phyloP scores from a whole-genome alignment of 2,797 vertebrate species.

The Acipenser ruthenus region DNA sequence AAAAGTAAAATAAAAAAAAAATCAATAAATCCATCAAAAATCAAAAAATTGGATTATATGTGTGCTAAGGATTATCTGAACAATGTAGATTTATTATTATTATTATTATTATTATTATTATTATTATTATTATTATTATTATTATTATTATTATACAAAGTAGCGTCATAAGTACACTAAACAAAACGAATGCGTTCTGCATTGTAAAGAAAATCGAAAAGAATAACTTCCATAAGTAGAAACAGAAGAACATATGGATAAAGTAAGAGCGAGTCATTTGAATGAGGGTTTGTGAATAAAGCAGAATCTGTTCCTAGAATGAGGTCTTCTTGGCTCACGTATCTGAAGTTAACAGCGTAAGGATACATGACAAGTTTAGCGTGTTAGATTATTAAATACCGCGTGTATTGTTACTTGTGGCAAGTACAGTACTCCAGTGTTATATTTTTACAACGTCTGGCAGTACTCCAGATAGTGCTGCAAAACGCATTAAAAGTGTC shows the following conservation, averaged over 20 bases:
- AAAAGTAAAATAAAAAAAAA: too few species aligned
- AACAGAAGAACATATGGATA: conserved; percentile 4
- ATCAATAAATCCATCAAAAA: too few species aligned
- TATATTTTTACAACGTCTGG: background rate
- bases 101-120: too few species aligned
- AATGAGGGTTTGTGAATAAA: conserved; percentile 6
- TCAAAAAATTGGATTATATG: too few species aligned
- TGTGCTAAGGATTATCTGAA: too few species aligned
- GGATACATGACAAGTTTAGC: conserved; percentile 4
- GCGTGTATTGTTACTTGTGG: conserved; percentile 4
- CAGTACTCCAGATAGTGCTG: too few species aligned
- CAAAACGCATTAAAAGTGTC: too few species aligned
- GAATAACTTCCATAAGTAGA: conserved; percentile 2
- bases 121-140: too few species aligned
- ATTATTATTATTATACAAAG: background rate
- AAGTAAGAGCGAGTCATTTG: background rate
- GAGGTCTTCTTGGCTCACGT: background rate
- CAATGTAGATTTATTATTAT: too few species aligned
- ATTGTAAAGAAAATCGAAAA: conserved; percentile 1
- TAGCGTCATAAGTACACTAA: background rate
- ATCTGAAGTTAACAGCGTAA: background rate
- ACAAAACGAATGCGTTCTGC: too few species aligned
- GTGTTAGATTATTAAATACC: conserved; percentile 2
- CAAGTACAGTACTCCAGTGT: too few species aligned
- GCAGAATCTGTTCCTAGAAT: background rate